Evolutionary conservation across 2,113 vertebrate species (phyloP).

Genomic region (Shinisaurus crocodilurus): DNA sequence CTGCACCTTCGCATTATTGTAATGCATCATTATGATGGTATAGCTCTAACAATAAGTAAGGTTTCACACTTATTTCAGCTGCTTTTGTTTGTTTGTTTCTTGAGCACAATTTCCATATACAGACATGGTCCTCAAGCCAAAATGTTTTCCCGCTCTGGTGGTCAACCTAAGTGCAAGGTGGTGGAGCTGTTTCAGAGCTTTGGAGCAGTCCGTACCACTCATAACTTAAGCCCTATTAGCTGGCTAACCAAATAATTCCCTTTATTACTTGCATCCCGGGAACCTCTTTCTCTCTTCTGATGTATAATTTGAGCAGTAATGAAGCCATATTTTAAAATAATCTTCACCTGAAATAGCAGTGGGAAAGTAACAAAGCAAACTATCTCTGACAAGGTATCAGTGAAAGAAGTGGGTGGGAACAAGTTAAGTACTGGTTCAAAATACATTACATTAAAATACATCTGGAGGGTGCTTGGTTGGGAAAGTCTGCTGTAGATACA

Average conservation of each 20-base stretch:
- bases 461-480: not conserved
- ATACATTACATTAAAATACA: not conserved
- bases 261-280: not conserved
- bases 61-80: not conserved
- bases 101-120: not conserved
- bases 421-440: not conserved
- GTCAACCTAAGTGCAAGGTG: not conserved
- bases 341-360: not conserved
- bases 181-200: not conserved
- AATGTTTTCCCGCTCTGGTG: not conserved
- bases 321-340: not conserved
- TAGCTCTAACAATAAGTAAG: not conserved
- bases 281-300: not conserved
- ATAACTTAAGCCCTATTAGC: not conserved
- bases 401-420: not conserved
- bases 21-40: not conserved
- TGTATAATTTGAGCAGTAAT: not conserved
- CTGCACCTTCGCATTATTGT: not conserved
- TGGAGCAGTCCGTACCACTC: not conserved
- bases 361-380: not conserved
- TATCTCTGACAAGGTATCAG: not conserved
- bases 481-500: not conserved
- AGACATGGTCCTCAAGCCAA: not conserved
- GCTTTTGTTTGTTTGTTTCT: not conserved
- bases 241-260: too few relatives aligned